phyloP scores from a whole-genome alignment of 2,113 vertebrate species.

The Ardeotis arabs region DNA sequence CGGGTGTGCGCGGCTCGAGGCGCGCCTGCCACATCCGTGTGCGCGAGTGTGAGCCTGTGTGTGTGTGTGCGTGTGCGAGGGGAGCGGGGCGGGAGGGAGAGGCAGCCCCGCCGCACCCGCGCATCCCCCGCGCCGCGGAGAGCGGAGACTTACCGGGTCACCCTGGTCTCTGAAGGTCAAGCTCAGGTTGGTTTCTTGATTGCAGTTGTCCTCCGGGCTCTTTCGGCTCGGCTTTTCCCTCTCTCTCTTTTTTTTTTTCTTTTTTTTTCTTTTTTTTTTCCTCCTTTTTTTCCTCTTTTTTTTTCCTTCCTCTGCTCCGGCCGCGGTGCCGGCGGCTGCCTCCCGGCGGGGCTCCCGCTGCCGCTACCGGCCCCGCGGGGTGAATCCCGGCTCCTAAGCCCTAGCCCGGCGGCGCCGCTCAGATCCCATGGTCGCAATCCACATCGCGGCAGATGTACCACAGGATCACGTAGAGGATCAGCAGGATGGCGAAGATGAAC shows the following conservation, averaged over 20 bases:
- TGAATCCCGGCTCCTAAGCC: slow-evolving; percentile 36
- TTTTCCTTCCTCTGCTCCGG: not conserved
- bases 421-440: slow-evolving; percentile 96
- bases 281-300: not conserved
- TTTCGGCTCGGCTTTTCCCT: not conserved
- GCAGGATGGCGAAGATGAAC: slow-evolving; percentile 97
- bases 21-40: not conserved
- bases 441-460: slow-evolving; percentile 99
- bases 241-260: not conserved
- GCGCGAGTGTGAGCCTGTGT: not conserved
- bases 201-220: slow-evolving; percentile 10
- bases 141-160: slow-evolving; percentile 66
- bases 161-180: slow-evolving; percentile 74
- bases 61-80: not conserved
- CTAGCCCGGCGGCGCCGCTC: slow-evolving; percentile 70
- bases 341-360: not conserved
- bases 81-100: not conserved
- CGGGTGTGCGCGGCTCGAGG: not conserved
- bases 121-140: not conserved
- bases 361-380: not conserved
- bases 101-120: not conserved
- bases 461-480: slow-evolving; percentile 97
- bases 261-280: too few species aligned
- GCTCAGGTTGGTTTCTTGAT: slow-evolving; percentile 41
- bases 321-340: not conserved